These are phyloP conservation scores for Ectobius pallidus DNA, from an alignment of 2,888 invertebrate species.

Conservation along the genomic window DNA sequence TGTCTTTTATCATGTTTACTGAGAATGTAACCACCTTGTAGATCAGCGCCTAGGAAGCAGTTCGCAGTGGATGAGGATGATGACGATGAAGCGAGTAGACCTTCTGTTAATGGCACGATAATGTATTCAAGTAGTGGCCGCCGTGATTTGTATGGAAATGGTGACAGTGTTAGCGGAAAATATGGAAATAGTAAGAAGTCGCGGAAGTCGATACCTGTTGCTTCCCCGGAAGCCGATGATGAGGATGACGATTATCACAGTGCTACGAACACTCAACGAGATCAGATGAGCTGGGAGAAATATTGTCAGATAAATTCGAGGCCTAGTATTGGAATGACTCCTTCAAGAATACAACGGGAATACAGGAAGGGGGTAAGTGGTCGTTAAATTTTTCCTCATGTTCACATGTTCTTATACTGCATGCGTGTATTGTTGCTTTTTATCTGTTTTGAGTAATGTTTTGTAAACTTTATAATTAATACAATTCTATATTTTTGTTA, in stretches of 20 bases:
- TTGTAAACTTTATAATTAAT: no score
- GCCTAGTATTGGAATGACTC: not conserved
- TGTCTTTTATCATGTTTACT: no score
- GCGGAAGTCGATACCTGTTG: not conserved
- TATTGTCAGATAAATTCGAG: not conserved
- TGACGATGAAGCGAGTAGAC: not conserved
- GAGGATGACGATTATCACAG: conserved; percentile 8
- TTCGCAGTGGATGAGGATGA: not conserved
- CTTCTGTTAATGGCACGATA: not conserved
- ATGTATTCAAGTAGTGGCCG: not conserved
- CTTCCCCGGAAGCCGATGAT: conserved; percentile 20
- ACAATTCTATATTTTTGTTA: no score
- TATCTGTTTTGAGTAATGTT: no score
- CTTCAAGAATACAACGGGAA: conserved; percentile 2
- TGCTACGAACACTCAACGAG: not conserved
- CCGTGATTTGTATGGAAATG: not conserved
- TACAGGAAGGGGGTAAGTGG: conserved; percentile 17
- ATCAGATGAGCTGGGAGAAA: not conserved
- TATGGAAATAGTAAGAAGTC: not conserved
- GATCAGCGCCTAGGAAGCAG: not conserved
- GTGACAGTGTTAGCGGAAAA: not conserved
- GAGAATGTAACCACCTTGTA: no score
- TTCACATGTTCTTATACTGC: not conserved
- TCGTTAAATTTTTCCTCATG: not conserved
- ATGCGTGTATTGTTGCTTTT: no score